Base-by-base conservation (phyloP, 2,113 vertebrate genomes). In the Casuarius casuarius region DNA sequence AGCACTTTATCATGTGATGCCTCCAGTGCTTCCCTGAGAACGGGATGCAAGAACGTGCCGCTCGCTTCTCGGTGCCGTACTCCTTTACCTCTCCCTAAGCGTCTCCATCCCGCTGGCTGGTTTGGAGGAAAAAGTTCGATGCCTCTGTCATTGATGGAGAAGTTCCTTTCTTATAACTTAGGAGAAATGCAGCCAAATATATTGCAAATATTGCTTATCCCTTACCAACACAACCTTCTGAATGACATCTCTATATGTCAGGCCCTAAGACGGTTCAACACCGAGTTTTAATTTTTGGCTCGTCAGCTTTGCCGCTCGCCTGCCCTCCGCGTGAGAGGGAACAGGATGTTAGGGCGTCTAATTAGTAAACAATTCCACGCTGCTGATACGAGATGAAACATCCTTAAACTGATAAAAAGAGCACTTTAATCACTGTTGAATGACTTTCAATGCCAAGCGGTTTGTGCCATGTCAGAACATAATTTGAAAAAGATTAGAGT, bases 401-500 rank as follows among this genome's bases (percentile, higher is more conserved):
- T 97, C 97, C 96, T 96, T 92, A 98, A 95, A 97, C 75, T 62
- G 76, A 94, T 97, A 94, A 97, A 97, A 94, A 95, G 91, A 94
- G 89, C 91, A 94, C 93, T 98, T 98, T 97, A 97, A 98, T 98
- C 97, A 98, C 94, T 63, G 66, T 87, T 94, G 91, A 94, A 96
- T 97, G 97, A 95, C 95, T 98, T 96, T 94, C 97, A 97, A 90
- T 91, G 93, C 94, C 96, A 96, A 94, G 87, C 81, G 3, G 84
- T 97, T 93, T 92, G 90, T 95, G 85, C 96, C 93, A 84, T 92
- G 93, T 96, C 94, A 79, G 84, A 97, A 95, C 79, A 63, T 96
- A 96, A 97, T 95, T 97, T 96, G 91, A 96, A 95, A 91, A 97
- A 97, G 94, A 97, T 96, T 96, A 97, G 97, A 96, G 97, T 68